Base-by-base conservation (phyloP, 2,797 vertebrate species). In the Urocyon cinereoargenteus region DNA sequence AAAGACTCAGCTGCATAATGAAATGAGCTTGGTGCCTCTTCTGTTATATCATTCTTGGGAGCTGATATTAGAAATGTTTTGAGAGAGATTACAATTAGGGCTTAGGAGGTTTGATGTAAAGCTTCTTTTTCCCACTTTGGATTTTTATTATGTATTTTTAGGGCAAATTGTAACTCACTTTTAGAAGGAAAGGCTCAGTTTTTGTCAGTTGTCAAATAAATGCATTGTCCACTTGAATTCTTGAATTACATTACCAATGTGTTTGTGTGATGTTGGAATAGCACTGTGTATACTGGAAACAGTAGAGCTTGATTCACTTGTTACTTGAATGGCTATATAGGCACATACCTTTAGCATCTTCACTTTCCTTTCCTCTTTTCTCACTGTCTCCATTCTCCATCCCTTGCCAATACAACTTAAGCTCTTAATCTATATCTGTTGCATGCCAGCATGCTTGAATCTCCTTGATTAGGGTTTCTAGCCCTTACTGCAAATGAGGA, bases 1-100 rank as follows among this genome's bases (percentile, higher is more conserved):
- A 91, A 97, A 97, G 87, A 90, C 88, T 96, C 0, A 3, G 92
- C 94, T 98, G 89, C 6, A 0, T 94, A 96, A 98, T 94, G 57
- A 98, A 98, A 93, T 87, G 83, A 79, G 15, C 40, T 9, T 86
- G 91, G 87, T 96, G 86, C 87, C 81, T 97, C 89, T 61, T 96
- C 59, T 97, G 3, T 97, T 81, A 49, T 21, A 3, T 31, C 53
- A 22, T 94, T 88, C 86, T 57, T 3, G 12, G 86, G 97, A 98
- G 81, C 96, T 91, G 55, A 90, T 77, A 94, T 86, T 95, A 59
- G 2, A 12, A 72, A 78, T 85, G 34, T 92, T 90, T 22, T 94
- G 81, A 96, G 53, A 92, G 40, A 86, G 55, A 28, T 91, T 86
- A 91, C 84, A 95, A n/a, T 62, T 49, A 84, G 84, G 45, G 36